Conservation (phyloP, 2,797 vertebrate genomes). For the Hybognathus amarus region DNA sequence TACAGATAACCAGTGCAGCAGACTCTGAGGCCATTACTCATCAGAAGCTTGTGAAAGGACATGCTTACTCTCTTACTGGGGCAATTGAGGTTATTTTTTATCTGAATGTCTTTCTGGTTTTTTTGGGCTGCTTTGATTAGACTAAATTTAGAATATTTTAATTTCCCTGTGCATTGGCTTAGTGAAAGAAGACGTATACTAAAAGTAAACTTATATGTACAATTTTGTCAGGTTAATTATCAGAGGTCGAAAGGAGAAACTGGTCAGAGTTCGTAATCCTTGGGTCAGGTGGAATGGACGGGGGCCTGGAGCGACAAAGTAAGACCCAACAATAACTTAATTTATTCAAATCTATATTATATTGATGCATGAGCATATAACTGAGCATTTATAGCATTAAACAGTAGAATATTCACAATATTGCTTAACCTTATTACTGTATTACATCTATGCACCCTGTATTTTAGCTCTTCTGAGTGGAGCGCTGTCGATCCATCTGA, state of each 20-base stretch:
- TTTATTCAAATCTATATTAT: neutral
- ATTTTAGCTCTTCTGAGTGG: slow-evolving; percentile 75
- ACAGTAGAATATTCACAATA: neutral
- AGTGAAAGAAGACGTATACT: neutral
- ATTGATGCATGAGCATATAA: neutral
- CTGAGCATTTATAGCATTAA: neutral
- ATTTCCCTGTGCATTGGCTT: neutral
- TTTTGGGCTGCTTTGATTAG: no score
- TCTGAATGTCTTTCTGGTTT: neutral
- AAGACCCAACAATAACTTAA: slow-evolving; percentile 31
- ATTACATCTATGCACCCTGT: neutral
- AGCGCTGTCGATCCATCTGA: slow-evolving; percentile 69
- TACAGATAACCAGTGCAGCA: slow-evolving; percentile 72
- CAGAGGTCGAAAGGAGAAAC: slow-evolving; percentile 71
- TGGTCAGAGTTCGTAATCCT: slow-evolving; percentile 82
- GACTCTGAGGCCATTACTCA: slow-evolving; percentile 76
- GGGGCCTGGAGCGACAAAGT: slow-evolving; percentile 86
- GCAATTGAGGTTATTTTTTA: slow-evolving; percentile 69
- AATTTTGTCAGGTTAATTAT: slow-evolving; percentile 73
- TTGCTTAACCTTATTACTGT: neutral
- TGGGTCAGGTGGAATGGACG: slow-evolving; percentile 85
- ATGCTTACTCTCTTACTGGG: slow-evolving; percentile 81
- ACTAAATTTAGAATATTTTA: neutral
- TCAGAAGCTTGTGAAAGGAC: slow-evolving; percentile 81
- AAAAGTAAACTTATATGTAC: neutral